phyloP scores from a whole-genome alignment of 1,140 invertebrate genomes.

The Drosophila varians region DNA sequence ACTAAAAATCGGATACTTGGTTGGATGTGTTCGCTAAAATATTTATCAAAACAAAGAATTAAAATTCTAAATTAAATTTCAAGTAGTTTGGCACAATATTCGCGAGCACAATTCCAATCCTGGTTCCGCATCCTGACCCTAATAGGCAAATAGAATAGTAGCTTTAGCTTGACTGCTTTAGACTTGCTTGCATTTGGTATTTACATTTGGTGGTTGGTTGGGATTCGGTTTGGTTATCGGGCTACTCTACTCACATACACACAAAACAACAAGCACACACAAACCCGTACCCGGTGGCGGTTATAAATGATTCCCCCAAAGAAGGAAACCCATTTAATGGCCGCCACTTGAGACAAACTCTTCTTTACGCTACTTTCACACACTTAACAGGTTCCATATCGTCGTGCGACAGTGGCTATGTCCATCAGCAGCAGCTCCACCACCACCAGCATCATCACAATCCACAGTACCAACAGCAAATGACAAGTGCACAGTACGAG shows the following conservation, averaged over 20 bases:
- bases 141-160: constrained; percentile 17
- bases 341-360: constrained; percentile 20
- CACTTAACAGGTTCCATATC: constrained; percentile 88
- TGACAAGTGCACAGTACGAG: constrained; percentile 73
- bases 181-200: constrained; percentile 63
- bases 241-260: constrained; percentile 31
- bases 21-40: background rate
- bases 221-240: constrained; percentile 53
- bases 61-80: background rate
- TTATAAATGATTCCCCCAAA: constrained; percentile 11
- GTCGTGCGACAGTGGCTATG: constrained; percentile 93
- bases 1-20: constrained; percentile 41
- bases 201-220: constrained; percentile 10
- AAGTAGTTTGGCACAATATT: background rate
- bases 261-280: constrained; percentile 33
- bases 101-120: background rate
- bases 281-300: background rate
- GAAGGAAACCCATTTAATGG: constrained; percentile 7
- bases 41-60: background rate
- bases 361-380: constrained; percentile 44
- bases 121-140: background rate
- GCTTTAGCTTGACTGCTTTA: constrained; percentile 44
- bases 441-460: constrained; percentile 7
- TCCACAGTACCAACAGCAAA: constrained; percentile 62
- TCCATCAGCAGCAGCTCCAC: constrained; percentile 85